Evolutionary conservation across 2,888 invertebrate genomes (phyloP).

Genomic region (Rhagonycha fulva): DNA sequence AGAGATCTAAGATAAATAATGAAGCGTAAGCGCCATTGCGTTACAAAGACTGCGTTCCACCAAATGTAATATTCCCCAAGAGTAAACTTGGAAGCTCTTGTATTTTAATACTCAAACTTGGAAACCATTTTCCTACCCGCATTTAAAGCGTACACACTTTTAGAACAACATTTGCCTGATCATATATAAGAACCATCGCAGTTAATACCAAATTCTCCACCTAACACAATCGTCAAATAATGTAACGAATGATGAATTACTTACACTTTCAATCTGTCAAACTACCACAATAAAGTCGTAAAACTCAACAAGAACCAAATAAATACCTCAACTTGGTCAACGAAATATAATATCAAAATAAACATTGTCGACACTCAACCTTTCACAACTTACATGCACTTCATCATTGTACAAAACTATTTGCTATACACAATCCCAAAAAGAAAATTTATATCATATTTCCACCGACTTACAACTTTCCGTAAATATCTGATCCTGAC

Average conservation of each 20-base stretch:
- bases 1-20: constrained; percentile 18
- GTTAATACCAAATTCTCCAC: not conserved
- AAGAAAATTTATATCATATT: not conserved
- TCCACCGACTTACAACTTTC: not conserved
- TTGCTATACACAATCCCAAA: constrained; percentile 6
- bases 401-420: constrained; percentile 18
- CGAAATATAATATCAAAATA: constrained; percentile 11
- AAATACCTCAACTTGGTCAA: constrained; percentile 14
- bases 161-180: not conserved
- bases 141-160: not conserved
- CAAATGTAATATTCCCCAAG: constrained; percentile 13
- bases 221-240: constrained; percentile 12
- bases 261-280: constrained; percentile 5
- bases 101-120: constrained; percentile 16
- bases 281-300: constrained; percentile 14
- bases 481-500: not conserved
- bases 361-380: constrained; percentile 5
- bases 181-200: not conserved
- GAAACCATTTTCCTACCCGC: constrained; percentile 3
- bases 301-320: constrained; percentile 6
- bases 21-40: constrained; percentile 11
- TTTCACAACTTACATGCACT: constrained; percentile 11
- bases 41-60: constrained; percentile 9
- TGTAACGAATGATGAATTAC: constrained; percentile 10
- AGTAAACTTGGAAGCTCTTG: constrained; percentile 8